phyloP scores from a whole-genome alignment of 2,797 vertebrate genomes.

The Tolypeutes matacus region DNA sequence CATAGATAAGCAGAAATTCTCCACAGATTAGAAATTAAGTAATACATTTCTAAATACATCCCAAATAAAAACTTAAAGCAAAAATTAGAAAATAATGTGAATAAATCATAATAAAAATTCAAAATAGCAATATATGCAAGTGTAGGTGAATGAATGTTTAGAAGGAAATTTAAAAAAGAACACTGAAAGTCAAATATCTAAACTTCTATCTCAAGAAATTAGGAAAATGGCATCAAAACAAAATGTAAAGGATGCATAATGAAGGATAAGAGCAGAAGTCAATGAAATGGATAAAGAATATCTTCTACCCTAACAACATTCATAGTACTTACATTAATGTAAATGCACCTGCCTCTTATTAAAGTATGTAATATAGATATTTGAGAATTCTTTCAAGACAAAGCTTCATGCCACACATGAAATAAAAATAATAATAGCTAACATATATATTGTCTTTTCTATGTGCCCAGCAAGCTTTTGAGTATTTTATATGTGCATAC shows the following conservation, averaged over 20 bases:
- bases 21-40: background rate
- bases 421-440: background rate
- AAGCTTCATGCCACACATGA: background rate
- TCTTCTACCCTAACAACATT: accelerated
- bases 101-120: background rate
- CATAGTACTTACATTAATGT: background rate
- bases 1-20: too few species aligned
- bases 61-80: background rate
- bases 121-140: background rate
- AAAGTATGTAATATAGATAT: accelerated
- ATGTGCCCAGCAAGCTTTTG: background rate
- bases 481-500: background rate
- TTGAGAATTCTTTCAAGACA: too few species aligned
- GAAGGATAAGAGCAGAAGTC: background rate
- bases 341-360: too few species aligned
- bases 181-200: background rate
- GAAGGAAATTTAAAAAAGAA: background rate
- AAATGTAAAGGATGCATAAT: background rate
- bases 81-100: background rate
- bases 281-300: accelerated
- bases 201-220: background rate
- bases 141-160: background rate
- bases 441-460: too few species aligned
- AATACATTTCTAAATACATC: background rate
- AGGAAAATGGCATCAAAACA: background rate